Percentiles rank a stretch among this genome's conserved stretches.
Evolutionary conservation across 2,113 vertebrate genomes (phyloP).

Genomic region (Gulo gulo): DNA sequence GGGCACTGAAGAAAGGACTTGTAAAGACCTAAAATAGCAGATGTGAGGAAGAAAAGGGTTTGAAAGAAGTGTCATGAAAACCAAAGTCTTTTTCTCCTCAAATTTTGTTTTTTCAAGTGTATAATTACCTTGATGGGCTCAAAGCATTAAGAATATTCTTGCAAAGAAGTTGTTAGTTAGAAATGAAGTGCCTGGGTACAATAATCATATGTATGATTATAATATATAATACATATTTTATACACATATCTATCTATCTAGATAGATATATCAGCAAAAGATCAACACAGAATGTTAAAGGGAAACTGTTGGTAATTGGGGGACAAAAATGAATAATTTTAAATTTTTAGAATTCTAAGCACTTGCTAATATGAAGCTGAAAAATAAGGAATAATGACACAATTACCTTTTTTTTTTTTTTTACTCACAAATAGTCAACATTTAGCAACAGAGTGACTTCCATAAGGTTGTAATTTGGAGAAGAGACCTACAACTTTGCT

Average conservation of each 20-base stretch:
- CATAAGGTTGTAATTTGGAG: not conserved
- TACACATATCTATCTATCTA: not conserved
- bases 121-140: not conserved
- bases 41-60: not conserved
- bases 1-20: not conserved
- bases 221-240: not conserved
- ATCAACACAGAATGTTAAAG: not conserved
- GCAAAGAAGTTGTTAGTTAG: not conserved
- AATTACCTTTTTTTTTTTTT: not conserved
- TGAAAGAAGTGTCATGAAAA: not conserved
- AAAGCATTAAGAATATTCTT: not conserved
- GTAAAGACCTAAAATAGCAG: not conserved
- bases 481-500: not conserved
- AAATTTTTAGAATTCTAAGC: not conserved
- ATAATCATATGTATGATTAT: not conserved
- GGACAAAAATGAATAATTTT: not conserved
- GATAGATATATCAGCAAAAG: not conserved
- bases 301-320: not conserved
- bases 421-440: not conserved
- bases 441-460: constrained; percentile 13
- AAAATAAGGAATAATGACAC: not conserved
- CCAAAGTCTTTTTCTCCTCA: not conserved
- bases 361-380: not conserved
- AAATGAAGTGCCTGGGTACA: not conserved
- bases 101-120: not conserved